Conservation (phyloP, 2,113 vertebrate genomes). For the Rhinoderma darwinii region DNA sequence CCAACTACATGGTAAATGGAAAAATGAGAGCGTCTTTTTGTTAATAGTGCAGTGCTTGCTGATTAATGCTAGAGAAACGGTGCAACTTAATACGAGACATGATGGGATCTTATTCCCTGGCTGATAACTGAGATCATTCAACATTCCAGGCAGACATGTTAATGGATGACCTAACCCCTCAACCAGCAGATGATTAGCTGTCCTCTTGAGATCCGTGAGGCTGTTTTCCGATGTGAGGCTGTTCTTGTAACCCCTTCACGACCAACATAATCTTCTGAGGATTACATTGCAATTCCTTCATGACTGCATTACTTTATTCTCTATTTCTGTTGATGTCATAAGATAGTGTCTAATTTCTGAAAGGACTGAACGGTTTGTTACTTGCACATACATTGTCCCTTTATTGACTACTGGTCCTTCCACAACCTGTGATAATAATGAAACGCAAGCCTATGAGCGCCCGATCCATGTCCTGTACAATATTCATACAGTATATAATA, state of each 20-base stretch:
- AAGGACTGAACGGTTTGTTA: neutral
- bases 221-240: conserved; percentile 60
- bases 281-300: neutral
- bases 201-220: conserved; percentile 66
- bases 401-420: neutral
- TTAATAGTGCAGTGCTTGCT: conserved; percentile 9
- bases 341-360: neutral
- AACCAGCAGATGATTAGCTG: conserved; percentile 63
- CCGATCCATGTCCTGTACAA: neutral
- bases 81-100: conserved; percentile 65
- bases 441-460: neutral
- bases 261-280: neutral
- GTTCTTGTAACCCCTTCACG: conserved; percentile 24
- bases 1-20: neutral
- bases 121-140: conserved; percentile 74
- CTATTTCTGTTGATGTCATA: neutral
- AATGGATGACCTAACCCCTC: conserved; percentile 75
- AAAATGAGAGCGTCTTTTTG: neutral
- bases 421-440: too few species aligned
- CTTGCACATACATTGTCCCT: neutral
- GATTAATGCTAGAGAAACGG: conserved; percentile 58
- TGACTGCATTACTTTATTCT: neutral
- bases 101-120: conserved; percentile 70
- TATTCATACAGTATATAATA: neutral
- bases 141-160: conserved; percentile 70